phyloP scores from a whole-genome alignment of 2,888 invertebrate genomes.

The Andrena haemorrhoa region DNA sequence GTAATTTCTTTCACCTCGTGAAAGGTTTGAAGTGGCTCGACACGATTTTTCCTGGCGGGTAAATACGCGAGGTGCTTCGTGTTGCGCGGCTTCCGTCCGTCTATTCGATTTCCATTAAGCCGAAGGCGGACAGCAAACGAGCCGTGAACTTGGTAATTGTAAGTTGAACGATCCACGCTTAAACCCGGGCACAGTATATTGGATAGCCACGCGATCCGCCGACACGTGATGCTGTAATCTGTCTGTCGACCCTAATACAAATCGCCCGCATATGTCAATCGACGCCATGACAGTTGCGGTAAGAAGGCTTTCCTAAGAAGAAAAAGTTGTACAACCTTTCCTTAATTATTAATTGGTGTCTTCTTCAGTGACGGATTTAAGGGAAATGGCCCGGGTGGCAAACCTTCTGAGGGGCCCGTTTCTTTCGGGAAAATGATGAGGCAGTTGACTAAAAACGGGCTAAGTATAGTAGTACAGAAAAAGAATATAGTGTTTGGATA shows the following conservation, averaged over 20 bases:
- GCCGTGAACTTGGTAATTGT: constrained; percentile 73
- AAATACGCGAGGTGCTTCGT: constrained; percentile 22
- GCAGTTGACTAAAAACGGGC: no score
- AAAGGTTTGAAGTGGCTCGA: constrained; percentile 2
- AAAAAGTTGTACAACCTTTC: not conserved
- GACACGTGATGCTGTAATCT: constrained; percentile 66
- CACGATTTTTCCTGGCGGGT: constrained; percentile 28
- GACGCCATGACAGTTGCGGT: constrained; percentile 1
- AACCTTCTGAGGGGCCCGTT: no score
- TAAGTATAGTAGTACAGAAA: no score
- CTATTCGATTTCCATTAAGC: constrained; percentile 57
- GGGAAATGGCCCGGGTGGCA: no score
- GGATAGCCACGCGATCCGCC: constrained; percentile 42
- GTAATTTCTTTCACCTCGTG: not conserved
- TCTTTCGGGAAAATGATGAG: no score
- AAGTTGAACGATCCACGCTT: constrained; percentile 63
- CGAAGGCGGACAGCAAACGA: constrained; percentile 61
- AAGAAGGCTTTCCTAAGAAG: not conserved
- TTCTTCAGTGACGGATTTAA: no score
- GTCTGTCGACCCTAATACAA: constrained; percentile 56
- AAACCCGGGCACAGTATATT: constrained; percentile 38
- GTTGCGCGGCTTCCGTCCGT: constrained; percentile 39
- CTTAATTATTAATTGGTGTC: not conserved
- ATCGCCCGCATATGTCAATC: not conserved
- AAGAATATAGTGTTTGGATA: no score